These are phyloP conservation scores for Phengaris alcon DNA, from an alignment of 2,888 invertebrate species.

Conservation along the genomic window DNA sequence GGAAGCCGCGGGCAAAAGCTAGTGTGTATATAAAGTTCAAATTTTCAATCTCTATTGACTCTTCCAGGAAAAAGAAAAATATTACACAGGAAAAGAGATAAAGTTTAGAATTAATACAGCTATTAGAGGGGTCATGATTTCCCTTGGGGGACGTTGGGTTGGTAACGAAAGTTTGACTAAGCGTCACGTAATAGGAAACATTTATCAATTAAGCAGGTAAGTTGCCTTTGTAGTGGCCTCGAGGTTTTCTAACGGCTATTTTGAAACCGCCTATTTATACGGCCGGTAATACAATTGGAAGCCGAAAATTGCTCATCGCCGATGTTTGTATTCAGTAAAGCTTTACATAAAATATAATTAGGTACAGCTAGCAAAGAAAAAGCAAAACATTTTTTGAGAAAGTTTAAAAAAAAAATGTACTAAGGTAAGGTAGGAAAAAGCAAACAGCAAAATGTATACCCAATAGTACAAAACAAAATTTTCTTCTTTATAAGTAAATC, in stretches of 20 bases:
- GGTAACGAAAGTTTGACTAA: constrained; percentile 70
- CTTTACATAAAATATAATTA: constrained; percentile 5
- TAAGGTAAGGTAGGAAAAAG: too few relatives aligned
- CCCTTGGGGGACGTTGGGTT: constrained; percentile 47
- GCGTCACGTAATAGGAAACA: constrained; percentile 48
- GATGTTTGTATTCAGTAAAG: neutral
- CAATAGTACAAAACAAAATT: too few relatives aligned
- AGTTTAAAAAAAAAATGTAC: neutral
- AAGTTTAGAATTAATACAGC: constrained; percentile 57
- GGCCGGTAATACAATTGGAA: neutral
- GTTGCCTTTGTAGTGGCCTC: constrained; percentile 13
- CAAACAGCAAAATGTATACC: too few relatives aligned
- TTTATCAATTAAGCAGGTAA: constrained; percentile 28
- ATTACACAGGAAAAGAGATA: constrained; percentile 32
- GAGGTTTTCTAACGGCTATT: constrained; percentile 25
- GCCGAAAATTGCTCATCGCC: neutral
- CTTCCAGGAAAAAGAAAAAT: neutral
- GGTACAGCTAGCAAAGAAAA: neutral
- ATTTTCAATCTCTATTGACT: neutral
- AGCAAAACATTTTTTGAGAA: neutral
- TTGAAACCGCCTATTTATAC: neutral
- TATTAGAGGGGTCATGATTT: constrained; percentile 60
- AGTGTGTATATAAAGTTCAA: neutral
- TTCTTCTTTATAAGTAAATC: too few relatives aligned
- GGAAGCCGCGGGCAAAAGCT: too few relatives aligned